A percentile compares a stretch with the other conserved stretches of the same genome.
Evolutionary conservation across 2,888 invertebrate genomes (phyloP).

Genomic region (Cryptocephalus moraei): DNA sequence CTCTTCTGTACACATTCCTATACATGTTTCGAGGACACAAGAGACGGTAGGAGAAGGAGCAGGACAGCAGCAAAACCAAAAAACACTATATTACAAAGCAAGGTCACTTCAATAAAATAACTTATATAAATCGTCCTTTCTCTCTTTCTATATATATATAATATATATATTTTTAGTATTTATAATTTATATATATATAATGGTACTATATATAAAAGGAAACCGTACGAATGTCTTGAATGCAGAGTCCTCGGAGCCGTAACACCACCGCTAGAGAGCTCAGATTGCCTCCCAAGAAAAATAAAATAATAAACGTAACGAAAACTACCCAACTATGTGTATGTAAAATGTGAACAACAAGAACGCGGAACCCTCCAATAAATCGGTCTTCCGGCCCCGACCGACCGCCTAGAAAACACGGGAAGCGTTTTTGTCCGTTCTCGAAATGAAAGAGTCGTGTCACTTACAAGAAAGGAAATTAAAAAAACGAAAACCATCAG

Average conservation of each 20-base stretch:
- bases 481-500: neutral
- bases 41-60: slow-evolving; percentile 5
- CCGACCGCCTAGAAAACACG: neutral
- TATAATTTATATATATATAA: too few species aligned
- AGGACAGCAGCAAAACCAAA: slow-evolving; percentile 27
- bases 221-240: slow-evolving; percentile 21
- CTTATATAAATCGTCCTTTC: slow-evolving; percentile 37
- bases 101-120: slow-evolving; percentile 52
- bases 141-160: slow-evolving; percentile 34
- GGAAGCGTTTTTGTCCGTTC: slow-evolving; percentile 1
- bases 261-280: too few species aligned
- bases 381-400: neutral
- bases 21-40: slow-evolving; percentile 9
- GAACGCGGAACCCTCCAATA: too few species aligned
- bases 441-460: slow-evolving; percentile 19
- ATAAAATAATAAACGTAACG: too few species aligned
- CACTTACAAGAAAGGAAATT: too few species aligned
- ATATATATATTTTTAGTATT: neutral
- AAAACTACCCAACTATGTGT: too few species aligned
- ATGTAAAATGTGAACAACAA: too few species aligned
- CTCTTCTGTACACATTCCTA: slow-evolving; percentile 27
- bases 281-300: too few species aligned
- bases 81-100: slow-evolving; percentile 48
- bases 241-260: too few species aligned
- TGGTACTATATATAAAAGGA: slow-evolving; percentile 30